These are phyloP conservation scores for Gerris buenoi DNA, from an alignment of 1,140 invertebrate species.

Conservation along the genomic window DNA sequence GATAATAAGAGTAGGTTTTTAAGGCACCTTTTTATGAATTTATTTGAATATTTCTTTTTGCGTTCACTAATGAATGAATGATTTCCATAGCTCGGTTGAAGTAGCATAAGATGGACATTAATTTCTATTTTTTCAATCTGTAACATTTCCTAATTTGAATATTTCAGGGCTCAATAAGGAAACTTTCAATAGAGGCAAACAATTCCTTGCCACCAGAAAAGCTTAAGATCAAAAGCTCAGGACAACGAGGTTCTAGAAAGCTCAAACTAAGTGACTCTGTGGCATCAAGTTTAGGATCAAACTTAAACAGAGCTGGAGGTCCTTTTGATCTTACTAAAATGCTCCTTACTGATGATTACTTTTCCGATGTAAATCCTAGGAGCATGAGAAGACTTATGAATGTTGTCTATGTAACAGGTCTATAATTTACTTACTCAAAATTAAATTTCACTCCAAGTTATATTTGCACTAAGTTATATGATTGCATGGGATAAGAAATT, in stretches of 20 bases:
- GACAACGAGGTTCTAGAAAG: constrained; percentile 42
- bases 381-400: constrained; percentile 95
- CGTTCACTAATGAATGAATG: too few relatives aligned
- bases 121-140: too few relatives aligned
- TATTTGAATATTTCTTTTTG: too few relatives aligned
- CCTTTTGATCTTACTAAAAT: constrained; percentile 66
- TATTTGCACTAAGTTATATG: too few relatives aligned
- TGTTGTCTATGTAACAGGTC: constrained; percentile 90
- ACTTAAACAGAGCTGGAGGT: constrained; percentile 55
- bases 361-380: constrained; percentile 91
- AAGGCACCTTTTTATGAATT: too few relatives aligned
- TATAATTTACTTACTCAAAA: too few relatives aligned
- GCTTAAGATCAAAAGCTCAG: constrained; percentile 9
- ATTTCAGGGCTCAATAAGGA: constrained; percentile 1
- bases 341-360: constrained; percentile 85
- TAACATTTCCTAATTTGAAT: too few relatives aligned
- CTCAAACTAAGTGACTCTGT: constrained; percentile 70
- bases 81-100: too few relatives aligned
- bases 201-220: constrained; percentile 7
- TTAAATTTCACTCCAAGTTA: too few relatives aligned
- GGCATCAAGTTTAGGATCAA: constrained; percentile 75
- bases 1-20: too few relatives aligned
- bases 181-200: constrained; percentile 3
- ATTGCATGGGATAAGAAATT: too few relatives aligned
- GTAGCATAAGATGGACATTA: too few relatives aligned